These are phyloP conservation scores for Dendrocincla fuliginosa DNA, from an alignment of 2,797 vertebrate species.

Conservation along the genomic window DNA sequence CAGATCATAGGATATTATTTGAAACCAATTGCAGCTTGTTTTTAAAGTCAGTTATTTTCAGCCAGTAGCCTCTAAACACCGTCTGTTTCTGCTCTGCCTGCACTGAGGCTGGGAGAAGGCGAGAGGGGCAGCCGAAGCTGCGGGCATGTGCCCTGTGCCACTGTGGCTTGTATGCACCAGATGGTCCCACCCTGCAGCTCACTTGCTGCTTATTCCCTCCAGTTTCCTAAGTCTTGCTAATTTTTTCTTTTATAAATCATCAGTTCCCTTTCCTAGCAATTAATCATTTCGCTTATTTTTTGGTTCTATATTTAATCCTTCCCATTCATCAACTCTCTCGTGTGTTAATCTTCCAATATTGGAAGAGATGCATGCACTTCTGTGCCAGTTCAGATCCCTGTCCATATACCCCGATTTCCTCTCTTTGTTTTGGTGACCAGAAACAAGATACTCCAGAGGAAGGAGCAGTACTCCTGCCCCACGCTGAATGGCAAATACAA, in stretches of 20 bases:
- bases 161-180: fast-evolving
- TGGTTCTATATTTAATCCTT: slow-evolving; percentile 54
- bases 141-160: not conserved
- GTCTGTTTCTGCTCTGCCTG: not conserved
- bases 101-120: not conserved
- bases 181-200: not conserved
- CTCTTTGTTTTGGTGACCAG: not conserved
- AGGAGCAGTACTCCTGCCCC: not conserved
- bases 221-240: not conserved
- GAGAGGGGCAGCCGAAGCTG: not conserved
- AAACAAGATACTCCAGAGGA: not conserved
- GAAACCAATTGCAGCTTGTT: not conserved
- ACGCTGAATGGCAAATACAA: not conserved
- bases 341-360: not conserved
- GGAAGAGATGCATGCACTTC: not conserved
- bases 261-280: slow-evolving; percentile 35
- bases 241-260: slow-evolving; percentile 47
- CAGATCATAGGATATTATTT: not conserved
- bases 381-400: not conserved
- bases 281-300: slow-evolving; percentile 34
- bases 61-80: not conserved
- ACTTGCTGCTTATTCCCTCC: not conserved
- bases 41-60: slow-evolving; percentile 8
- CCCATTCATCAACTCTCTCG: slow-evolving; percentile 29
- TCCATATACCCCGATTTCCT: not conserved